These are phyloP conservation scores for Enteromius paludinosus DNA, from an alignment of 2,797 vertebrate genomes.

Conservation along the genomic window DNA sequence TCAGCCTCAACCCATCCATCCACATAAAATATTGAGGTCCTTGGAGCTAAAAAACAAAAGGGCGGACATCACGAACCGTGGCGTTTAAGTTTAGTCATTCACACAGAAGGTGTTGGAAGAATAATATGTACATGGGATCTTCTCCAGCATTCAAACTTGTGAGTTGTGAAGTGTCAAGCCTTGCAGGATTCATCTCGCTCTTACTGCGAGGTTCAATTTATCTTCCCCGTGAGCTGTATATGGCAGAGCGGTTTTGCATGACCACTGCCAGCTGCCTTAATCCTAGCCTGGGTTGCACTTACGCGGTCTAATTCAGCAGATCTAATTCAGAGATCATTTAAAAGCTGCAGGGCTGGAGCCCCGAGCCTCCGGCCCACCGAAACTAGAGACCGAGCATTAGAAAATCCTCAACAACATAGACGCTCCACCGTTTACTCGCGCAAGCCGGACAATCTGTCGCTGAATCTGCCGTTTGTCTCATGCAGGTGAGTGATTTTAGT, in stretches of 20 bases:
- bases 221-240: constrained; percentile 53
- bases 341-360: constrained; percentile 45
- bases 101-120: background rate
- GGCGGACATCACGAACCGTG: background rate
- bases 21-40: constrained; percentile 24
- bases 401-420: constrained; percentile 23
- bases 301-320: constrained; percentile 43
- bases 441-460: background rate
- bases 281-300: constrained; percentile 54
- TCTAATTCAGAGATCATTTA: constrained; percentile 47
- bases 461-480: constrained; percentile 61
- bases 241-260: constrained; percentile 48
- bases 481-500: constrained; percentile 40
- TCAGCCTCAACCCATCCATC: constrained; percentile 17
- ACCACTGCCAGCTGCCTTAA: constrained; percentile 57
- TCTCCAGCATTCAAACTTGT: constrained; percentile 35
- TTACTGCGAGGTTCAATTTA: constrained; percentile 46
- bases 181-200: constrained; percentile 47
- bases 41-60: constrained; percentile 36
- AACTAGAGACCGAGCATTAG: constrained; percentile 36
- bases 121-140: constrained; percentile 25
- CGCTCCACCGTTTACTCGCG: background rate
- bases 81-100: constrained; percentile 1
- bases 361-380: constrained; percentile 32
- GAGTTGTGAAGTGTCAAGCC: constrained; percentile 42